phyloP scores from a whole-genome alignment of 2,113 vertebrate genomes.

The Crotalus helleri region DNA sequence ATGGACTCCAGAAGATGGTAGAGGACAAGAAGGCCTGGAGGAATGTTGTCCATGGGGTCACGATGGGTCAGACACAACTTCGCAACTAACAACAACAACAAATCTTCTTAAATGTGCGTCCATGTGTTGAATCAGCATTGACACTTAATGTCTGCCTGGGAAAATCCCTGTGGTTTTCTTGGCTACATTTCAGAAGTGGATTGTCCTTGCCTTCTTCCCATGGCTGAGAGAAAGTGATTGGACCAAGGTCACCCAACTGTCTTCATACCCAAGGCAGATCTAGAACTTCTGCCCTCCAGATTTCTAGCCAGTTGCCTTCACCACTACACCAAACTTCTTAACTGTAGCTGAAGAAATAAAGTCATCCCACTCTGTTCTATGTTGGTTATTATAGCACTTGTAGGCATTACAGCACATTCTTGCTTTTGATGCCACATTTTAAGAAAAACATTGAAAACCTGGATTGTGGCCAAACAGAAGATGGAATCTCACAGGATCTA shows the following conservation, averaged over 20 bases:
- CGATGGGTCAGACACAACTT: too few relatives aligned
- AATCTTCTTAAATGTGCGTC: not conserved
- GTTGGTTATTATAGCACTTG: not conserved
- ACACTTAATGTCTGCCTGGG: not conserved
- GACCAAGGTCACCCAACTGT: not conserved
- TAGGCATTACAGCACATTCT: not conserved
- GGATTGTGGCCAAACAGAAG: not conserved
- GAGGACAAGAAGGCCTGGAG: too few relatives aligned
- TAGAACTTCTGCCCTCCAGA: not conserved
- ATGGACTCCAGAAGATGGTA: too few relatives aligned
- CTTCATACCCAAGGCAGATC: not conserved
- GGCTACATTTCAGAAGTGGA: not conserved
- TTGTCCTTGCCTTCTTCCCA: not conserved
- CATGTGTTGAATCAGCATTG: not conserved
- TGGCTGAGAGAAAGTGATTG: not conserved
- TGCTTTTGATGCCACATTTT: not conserved
- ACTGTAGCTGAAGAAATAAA: not conserved
- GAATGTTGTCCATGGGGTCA: too few relatives aligned
- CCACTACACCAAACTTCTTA: not conserved
- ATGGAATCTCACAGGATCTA: not conserved
- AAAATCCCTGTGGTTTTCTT: not conserved
- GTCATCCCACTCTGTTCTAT: not conserved
- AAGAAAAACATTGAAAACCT: not conserved
- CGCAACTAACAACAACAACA: too few relatives aligned
- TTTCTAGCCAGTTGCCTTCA: not conserved